Evolutionary conservation across 1,140 invertebrate genomes (phyloP), one percentile per base, ranked within the genome.

Genomic region (Lepidostoma basale): DNA sequence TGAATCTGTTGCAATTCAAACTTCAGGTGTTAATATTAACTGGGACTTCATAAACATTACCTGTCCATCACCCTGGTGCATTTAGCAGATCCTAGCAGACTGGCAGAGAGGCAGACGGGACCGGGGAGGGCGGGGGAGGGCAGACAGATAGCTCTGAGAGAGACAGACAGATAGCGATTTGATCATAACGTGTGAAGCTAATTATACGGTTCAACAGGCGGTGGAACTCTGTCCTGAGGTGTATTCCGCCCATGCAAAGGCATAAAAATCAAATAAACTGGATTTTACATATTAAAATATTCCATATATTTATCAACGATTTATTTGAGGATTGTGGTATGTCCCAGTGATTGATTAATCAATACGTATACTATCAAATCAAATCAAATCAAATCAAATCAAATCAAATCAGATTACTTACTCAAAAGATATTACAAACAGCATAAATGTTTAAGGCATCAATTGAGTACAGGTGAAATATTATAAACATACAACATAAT

Each of bases 161-260:
- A 14, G 52, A 56, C 28, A n/a, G 52, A 56, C 52, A 33, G 52
- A n/a, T 33, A 30, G 52, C 25, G 26, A 56, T 56, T 26, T 26
- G 28, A 33, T 30, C 28, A 56, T 33, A 56, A 56, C 52, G 52
- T 30, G 52, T 56, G 52, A 56, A 56, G 52, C 28, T 56, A 56
- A 56, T 56, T 56, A 56, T 56, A 56, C 20, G 28, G n/a, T 56
- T 56, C 52, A 14, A 56, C n/a, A 18, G 9, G 42, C n/a, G 42
- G 18, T 16, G 28, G 25, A 20, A 28, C 14, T 16, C 18, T 18
- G 22, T 14, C 52, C 52, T 20, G 25, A 3, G 52, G 52, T 56
- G 52, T 9, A 56, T 56, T 56, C 28, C 52, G 28, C 52, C 52
- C 52, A 56, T 28, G 12, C n/a, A n/a, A n/a, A 20, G 6, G 20